Percentiles rank a stretch among this genome's conserved stretches.
These are phyloP conservation scores for Conops quadrifasciatus DNA, from an alignment of 2,888 invertebrate genomes.

Conservation along the genomic window DNA sequence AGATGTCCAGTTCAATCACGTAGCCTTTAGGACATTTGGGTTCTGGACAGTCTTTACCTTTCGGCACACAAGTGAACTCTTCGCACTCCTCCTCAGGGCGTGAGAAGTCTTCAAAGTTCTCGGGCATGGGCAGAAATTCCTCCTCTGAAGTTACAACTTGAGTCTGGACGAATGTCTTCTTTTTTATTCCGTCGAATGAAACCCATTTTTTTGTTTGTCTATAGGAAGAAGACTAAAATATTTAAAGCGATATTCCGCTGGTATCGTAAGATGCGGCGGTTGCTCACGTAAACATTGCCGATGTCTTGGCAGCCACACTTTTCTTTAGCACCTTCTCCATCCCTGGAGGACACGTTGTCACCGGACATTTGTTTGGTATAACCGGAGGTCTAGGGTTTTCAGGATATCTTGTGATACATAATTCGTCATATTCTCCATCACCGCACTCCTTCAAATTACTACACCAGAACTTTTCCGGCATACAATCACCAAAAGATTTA, in stretches of 20 bases:
- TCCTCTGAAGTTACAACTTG: conserved; percentile 53
- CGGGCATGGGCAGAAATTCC: conserved; percentile 55
- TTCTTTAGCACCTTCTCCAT: conserved; percentile 66
- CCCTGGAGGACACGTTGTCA: conserved; percentile 67
- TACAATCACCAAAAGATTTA: conserved; percentile 77
- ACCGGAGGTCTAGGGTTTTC: conserved; percentile 43
- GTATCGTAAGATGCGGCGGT: conserved; percentile 22
- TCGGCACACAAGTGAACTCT: conserved; percentile 62
- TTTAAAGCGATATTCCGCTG: not conserved
- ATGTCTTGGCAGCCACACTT: conserved; percentile 61
- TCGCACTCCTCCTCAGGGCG: conserved; percentile 54
- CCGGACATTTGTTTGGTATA: conserved; percentile 62
- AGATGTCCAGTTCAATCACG: conserved; percentile 67
- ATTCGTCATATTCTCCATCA: conserved; percentile 75
- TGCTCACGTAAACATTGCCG: conserved; percentile 65
- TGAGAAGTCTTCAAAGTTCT: conserved; percentile 33
- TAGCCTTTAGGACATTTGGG: conserved; percentile 72
- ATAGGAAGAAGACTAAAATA: not conserved
- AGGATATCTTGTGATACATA: conserved; percentile 65
- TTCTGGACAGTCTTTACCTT: conserved; percentile 54
- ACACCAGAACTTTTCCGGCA: conserved; percentile 78
- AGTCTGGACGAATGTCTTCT: conserved; percentile 50
- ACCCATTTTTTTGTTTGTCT: conserved; percentile 56
- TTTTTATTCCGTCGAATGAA: conserved; percentile 52
- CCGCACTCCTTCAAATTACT: conserved; percentile 83